Base-by-base conservation (phyloP, 1,140 invertebrate species). In the Cephus cinctus region DNA sequence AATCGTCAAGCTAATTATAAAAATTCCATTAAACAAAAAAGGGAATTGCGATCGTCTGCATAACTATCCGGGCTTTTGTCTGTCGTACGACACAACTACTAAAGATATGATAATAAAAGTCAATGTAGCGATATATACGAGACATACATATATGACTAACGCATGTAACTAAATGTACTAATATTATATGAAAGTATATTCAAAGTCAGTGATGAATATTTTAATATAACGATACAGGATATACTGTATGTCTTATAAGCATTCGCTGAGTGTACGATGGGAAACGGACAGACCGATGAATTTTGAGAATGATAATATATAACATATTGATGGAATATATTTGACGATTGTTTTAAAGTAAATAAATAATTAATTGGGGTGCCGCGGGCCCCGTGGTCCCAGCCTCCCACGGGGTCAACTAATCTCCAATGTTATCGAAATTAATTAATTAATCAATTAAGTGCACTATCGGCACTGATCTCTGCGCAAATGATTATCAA, bases 381-480 rank as follows among this genome's bases (percentile, higher is more conserved):
- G 34, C 14, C 34, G 34, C 19, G 34, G 23, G 31, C 39, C 25
- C 27, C 34, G 35, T 50, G 48, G 48, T 32, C 30, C 42, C 48
- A 50, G 48, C 48, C 48, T 50, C 48, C 34, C 48, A 45, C 25
- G 34, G 42, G 32, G 27, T 27, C 22, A 32, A 22, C 35, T 12
- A 39, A 22, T 15, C 39, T n/a, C n/a, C n/a, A n/a, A n/a, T n/a
- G n/a, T n/a, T n/a, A n/a, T n/a, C n/a, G n/a, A n/a, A n/a, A n/a
- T n/a, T n/a, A n/a, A n/a, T n/a, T n/a, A n/a, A n/a, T n/a, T n/a
- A n/a, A n/a, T n/a, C n/a, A n/a, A n/a, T n/a, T n/a, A n/a, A n/a
- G n/a, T n/a, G n/a, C n/a, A n/a, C n/a, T n/a, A n/a, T n/a, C n/a
- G n/a, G n/a, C n/a, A n/a, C n/a, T n/a, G n/a, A n/a, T n/a, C n/a